These are phyloP conservation scores for Psilanteris sp. DNA, from an alignment of 1,140 invertebrate genomes.

Conservation along the genomic window DNA sequence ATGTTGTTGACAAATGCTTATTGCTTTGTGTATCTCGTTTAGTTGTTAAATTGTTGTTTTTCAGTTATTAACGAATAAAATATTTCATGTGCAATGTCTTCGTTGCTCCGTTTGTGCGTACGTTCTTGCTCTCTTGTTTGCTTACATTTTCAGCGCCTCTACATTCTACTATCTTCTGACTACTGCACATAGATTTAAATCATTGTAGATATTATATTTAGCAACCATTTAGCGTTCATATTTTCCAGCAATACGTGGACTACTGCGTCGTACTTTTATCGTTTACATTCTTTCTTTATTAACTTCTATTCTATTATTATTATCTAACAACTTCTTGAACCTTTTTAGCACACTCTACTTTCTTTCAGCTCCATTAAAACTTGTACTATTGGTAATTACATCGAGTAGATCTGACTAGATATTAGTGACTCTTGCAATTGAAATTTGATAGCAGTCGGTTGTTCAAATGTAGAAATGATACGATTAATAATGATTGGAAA, in stretches of 20 bases:
- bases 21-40: conserved; percentile 21
- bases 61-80: too few species aligned
- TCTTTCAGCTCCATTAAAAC: conserved; percentile 52
- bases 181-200: conserved; percentile 31
- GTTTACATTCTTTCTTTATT: conserved; percentile 34
- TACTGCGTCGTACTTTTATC: conserved; percentile 47
- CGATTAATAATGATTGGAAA: too few species aligned
- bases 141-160: conserved; percentile 67
- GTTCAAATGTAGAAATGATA: too few species aligned
- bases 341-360: conserved; percentile 55
- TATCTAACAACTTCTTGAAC: conserved; percentile 49
- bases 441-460: neutral
- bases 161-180: conserved; percentile 63
- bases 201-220: conserved; percentile 57
- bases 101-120: too few species aligned
- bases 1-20: conserved; percentile 35
- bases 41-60: too few species aligned
- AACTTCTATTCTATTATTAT: conserved; percentile 52
- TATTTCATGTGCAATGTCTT: conserved; percentile 49
- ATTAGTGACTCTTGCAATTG: conserved; percentile 31
- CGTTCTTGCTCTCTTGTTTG: conserved; percentile 65
- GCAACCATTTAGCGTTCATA: conserved; percentile 60
- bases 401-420: conserved; percentile 20
- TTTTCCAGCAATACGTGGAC: conserved; percentile 62
- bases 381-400: conserved; percentile 32